phyloP scores from a whole-genome alignment of 2,888 invertebrate species.

The Epinotia nisella region DNA sequence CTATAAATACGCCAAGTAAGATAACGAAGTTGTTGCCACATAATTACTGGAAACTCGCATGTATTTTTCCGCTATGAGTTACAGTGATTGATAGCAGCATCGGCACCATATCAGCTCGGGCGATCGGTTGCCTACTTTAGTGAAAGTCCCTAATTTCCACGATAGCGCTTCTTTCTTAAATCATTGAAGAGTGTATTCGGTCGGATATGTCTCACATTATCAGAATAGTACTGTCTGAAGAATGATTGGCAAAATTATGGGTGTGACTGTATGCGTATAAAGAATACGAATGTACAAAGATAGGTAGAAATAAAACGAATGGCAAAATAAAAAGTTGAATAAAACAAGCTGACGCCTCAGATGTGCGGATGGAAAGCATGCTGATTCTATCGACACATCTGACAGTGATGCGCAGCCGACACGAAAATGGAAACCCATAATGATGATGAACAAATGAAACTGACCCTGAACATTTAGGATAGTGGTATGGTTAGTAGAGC shows the following conservation, averaged over 20 bases:
- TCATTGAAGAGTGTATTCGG: background rate
- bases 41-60: conserved; percentile 13
- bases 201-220: conserved; percentile 77
- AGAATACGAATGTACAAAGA: conserved; percentile 46
- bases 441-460: conserved; percentile 53
- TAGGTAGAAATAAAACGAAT: conserved; percentile 52
- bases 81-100: background rate
- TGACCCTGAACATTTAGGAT: conserved; percentile 90
- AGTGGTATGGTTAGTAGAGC: conserved; percentile 88
- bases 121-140: background rate
- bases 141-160: background rate
- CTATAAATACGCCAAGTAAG: background rate
- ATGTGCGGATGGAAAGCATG: conserved; percentile 71
- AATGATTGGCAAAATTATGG: conserved; percentile 87
- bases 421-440: conserved; percentile 53
- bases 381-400: conserved; percentile 68
- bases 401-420: conserved; percentile 60
- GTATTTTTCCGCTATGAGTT: background rate
- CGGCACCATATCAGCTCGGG: background rate
- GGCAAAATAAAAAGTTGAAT: conserved; percentile 50
- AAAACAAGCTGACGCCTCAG: conserved; percentile 62
- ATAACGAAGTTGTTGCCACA: background rate
- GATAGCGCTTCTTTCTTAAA: conserved; percentile 71
- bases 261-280: conserved; percentile 69
- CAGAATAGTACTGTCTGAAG: conserved; percentile 85